A percentile compares a stretch with the other conserved stretches of the same genome.
These are phyloP conservation scores for Platypus cylindrus DNA, from an alignment of 2,888 invertebrate genomes.

Conservation along the genomic window DNA sequence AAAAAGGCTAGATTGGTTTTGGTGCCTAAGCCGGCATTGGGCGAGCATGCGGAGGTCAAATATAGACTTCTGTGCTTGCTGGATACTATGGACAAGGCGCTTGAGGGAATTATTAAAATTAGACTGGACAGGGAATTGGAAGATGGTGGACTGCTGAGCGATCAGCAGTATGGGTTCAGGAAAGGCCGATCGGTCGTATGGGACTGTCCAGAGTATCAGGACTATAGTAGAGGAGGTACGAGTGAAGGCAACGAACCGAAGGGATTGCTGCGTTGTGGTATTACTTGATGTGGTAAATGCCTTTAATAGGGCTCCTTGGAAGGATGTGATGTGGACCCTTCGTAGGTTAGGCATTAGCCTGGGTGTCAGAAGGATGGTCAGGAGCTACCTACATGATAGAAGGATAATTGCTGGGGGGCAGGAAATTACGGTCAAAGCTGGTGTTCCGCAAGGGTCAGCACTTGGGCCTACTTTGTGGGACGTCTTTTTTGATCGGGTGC, in stretches of 20 bases:
- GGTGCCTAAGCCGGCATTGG: conserved; percentile 3
- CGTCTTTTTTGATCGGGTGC: conserved; percentile 1
- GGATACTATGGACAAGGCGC: conserved; percentile 3
- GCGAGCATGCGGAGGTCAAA: background rate
- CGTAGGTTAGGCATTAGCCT: no score
- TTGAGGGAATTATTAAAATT: conserved; percentile 3
- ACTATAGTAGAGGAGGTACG: background rate
- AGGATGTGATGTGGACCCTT: background rate
- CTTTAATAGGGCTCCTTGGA: conserved; percentile 8
- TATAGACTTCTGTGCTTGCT: conserved; percentile 9
- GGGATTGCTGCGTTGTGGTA: conserved; percentile 3
- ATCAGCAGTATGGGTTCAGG: conserved; percentile 10
- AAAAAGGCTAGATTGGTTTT: conserved; percentile 1
- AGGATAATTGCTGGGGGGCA: no score
- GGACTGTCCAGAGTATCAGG: conserved; percentile 3
- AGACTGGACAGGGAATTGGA: conserved; percentile 7
- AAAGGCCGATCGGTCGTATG: conserved; percentile 4
- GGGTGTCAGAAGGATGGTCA: no score
- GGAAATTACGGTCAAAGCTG: no score
- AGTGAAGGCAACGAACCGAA: background rate
- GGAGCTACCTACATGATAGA: conserved; percentile 2
- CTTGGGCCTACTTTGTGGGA: conserved; percentile 3
- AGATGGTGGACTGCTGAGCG: background rate
- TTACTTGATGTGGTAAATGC: conserved; percentile 7
- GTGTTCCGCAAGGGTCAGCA: conserved; percentile 4